Conservation (phyloP, 2,888 invertebrate genomes). For the Drosophila lacicola region DNA sequence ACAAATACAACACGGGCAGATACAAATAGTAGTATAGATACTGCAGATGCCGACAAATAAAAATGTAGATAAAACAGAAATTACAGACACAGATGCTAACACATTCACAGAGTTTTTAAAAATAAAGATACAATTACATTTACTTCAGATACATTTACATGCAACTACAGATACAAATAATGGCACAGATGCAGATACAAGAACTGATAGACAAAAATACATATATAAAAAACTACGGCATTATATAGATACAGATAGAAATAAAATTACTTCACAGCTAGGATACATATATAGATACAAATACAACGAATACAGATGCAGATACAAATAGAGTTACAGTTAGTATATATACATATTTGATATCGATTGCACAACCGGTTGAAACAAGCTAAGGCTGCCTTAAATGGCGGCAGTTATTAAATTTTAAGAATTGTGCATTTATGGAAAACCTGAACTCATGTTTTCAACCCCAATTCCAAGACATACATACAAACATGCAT, state of each 20-base stretch:
- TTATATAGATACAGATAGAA: neutral
- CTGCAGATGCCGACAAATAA: neutral
- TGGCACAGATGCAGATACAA: neutral
- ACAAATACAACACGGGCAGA: neutral
- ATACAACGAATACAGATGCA: neutral
- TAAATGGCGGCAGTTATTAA: conserved; percentile 30
- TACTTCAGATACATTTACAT: neutral
- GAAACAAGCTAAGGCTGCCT: conserved; percentile 12
- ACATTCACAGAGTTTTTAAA: neutral
- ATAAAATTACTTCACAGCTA: neutral
- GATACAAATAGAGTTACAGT: neutral
- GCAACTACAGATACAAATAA: neutral
- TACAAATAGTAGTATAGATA: neutral
- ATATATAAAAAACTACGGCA: neutral
- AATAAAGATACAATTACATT: neutral
- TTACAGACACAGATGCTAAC: neutral
- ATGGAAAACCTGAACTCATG: conserved; percentile 42
- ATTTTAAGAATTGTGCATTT: conserved; percentile 52
- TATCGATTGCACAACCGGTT: conserved; percentile 18
- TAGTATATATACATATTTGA: neutral
- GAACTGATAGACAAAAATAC: neutral
- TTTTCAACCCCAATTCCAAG: neutral
- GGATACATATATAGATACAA: neutral
- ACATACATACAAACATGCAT: neutral
- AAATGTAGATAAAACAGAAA: neutral